Conservation (phyloP, 2,888 invertebrate genomes). For the Eulithis testata region DNA sequence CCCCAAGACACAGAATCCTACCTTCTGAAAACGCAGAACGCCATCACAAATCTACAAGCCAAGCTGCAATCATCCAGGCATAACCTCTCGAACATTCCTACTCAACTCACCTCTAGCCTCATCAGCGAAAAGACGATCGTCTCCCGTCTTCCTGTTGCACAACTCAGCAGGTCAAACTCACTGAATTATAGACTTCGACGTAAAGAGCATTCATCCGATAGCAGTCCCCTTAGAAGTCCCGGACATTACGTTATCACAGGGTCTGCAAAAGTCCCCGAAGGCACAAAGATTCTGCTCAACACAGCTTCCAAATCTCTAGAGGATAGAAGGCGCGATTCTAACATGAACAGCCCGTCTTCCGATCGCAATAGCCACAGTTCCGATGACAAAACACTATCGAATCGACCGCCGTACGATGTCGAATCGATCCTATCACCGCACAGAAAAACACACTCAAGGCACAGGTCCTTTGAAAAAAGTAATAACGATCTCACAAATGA, state of each 20-base stretch:
- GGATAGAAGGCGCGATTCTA: conserved; percentile 60
- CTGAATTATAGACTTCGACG: conserved; percentile 75
- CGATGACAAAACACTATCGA: conserved; percentile 77
- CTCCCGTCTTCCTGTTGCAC: conserved; percentile 76
- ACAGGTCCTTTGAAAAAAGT: conserved; percentile 81
- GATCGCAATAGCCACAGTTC: conserved; percentile 74
- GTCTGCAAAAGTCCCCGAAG: conserved; percentile 68
- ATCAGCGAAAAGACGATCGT: conserved; percentile 77
- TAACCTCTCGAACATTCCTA: conserved; percentile 64
- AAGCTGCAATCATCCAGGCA: conserved; percentile 76
- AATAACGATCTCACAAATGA: conserved; percentile 71
- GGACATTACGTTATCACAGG: conserved; percentile 80
- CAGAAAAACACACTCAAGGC: conserved; percentile 81
- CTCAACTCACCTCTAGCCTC: conserved; percentile 72
- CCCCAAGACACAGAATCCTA: conserved; percentile 83
- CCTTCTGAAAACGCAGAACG: conserved; percentile 85
- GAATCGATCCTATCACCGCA: conserved; percentile 70
- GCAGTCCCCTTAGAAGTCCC: conserved; percentile 76
- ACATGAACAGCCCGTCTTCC: conserved; percentile 77
- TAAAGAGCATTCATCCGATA: conserved; percentile 70
- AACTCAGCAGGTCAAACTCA: conserved; percentile 77
- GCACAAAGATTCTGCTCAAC: conserved; percentile 65
- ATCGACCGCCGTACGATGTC: conserved; percentile 70
- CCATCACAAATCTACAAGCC: conserved; percentile 85
- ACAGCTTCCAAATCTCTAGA: conserved; percentile 74